Evolutionary conservation across 1,140 invertebrate species (phyloP), one percentile per base, ranked within the genome.

Genomic region (Drosophila biarmipes): DNA sequence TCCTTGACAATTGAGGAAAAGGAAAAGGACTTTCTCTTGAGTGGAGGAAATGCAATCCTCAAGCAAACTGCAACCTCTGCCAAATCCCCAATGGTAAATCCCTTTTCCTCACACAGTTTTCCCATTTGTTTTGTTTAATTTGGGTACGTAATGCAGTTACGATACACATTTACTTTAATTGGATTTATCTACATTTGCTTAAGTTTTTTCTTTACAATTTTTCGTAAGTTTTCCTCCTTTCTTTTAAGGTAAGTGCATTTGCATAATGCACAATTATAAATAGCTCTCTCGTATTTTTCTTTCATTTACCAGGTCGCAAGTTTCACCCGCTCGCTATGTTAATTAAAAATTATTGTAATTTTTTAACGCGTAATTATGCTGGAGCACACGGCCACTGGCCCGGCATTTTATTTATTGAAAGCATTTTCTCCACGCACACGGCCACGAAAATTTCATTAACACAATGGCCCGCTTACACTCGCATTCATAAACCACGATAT

Each of bases 331-430:
- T 48, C 42, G 45, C 73, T 71, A 82, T 82, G 71, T 89, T 87
- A 87, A 89, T 87, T 87, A 87, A 87, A 89, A 87, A 87, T 87
- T 89, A 89, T 87, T 87, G 84, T 87, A 89, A 76, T 80, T 81
- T 73, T 71, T 71, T 54, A 72, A 79, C 73, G 71, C 75, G 58
- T 76, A 82, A 82, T 87, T 82, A 87, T 89, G 80, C 78, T 40
- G 21, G 45, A 59, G 64, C 74, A 82, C 69, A 82, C 57, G 56
- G 21, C 57, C 49, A 14, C 34, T 52, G 59, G n/a, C 35, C 14
- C 27, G 21, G 52, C 40, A 42, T 17, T 73, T 78, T 81, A 81
- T 85, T 80, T 78, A 73, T 85, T 80, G 66, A 61, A 80, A 80
- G 62, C 51, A 63, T 72, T 62, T 76, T 21, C 17, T 45, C 29